phyloP scores from a whole-genome alignment of 1,140 invertebrate genomes.

The Elysia chlorotica region DNA sequence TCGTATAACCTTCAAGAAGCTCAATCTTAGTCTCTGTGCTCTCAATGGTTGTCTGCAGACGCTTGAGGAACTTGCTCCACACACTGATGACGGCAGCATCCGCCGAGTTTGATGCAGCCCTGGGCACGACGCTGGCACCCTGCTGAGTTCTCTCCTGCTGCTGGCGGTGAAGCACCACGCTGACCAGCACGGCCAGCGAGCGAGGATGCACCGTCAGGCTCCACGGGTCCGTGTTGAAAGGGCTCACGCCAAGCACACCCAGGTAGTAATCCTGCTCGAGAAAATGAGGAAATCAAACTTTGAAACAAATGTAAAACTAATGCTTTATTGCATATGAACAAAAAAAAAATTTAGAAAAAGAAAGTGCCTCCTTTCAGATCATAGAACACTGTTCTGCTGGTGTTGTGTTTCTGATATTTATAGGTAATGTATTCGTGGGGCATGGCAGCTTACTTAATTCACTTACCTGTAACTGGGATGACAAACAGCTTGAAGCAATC shows the following conservation, averaged over 20 bases:
- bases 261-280: conserved; percentile 78
- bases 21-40: conserved; percentile 43
- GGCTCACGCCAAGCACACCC: conserved; percentile 77
- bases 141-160: conserved; percentile 74
- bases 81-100: conserved; percentile 87
- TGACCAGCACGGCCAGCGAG: conserved; percentile 80
- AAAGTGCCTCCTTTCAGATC: too few relatives aligned
- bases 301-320: too few relatives aligned
- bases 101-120: too few relatives aligned
- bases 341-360: background rate
- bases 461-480: conserved; percentile 67
- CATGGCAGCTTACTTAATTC: too few relatives aligned
- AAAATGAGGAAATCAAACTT: too few relatives aligned
- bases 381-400: too few relatives aligned
- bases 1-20: conserved; percentile 45
- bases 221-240: conserved; percentile 72
- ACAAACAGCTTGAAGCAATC: conserved; percentile 73
- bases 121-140: too few relatives aligned
- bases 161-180: conserved; percentile 75
- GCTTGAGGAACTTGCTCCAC: conserved; percentile 86
- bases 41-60: conserved; percentile 79
- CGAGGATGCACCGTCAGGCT: conserved; percentile 83
- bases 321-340: too few relatives aligned
- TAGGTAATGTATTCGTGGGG: too few relatives aligned
- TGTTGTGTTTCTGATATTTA: too few relatives aligned